Conservation (phyloP, 2,113 vertebrate genomes). For the Thinocorus orbignyianus region DNA sequence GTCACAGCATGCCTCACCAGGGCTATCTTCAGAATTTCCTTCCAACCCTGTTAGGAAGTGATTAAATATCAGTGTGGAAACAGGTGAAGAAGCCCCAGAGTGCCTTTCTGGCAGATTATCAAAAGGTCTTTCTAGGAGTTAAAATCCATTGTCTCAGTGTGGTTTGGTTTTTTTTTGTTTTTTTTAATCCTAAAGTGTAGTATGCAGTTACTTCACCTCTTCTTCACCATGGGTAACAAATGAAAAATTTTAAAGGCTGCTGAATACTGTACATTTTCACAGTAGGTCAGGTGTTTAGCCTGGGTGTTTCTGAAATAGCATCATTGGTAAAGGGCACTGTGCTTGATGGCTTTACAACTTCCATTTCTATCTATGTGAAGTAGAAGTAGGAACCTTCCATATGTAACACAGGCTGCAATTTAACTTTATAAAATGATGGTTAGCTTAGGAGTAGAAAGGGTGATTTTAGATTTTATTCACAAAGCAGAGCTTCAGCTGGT, state of each 20-base stretch:
- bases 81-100: background rate
- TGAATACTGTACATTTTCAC: conserved; percentile 69
- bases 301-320: conserved; percentile 53
- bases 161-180: background rate
- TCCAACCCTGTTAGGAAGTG: background rate
- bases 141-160: background rate
- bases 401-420: background rate
- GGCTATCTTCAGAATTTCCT: background rate
- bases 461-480: background rate
- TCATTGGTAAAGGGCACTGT: conserved; percentile 40
- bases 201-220: conserved; percentile 11
- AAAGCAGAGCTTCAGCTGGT: background rate
- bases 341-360: conserved; percentile 39
- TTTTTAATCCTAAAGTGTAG: background rate
- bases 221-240: conserved; percentile 54
- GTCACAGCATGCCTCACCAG: rapidly evolving
- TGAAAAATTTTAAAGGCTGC: conserved; percentile 67
- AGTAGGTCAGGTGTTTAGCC: conserved; percentile 65
- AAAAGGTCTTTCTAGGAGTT: background rate
- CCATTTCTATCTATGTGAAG: background rate
- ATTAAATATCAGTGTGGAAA: background rate
- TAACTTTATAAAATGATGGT: background rate
- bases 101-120: background rate
- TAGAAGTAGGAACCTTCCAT: background rate
- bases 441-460: background rate